phyloP scores from a whole-genome alignment of 2,888 invertebrate genomes.

The Eutolmus rufibarbis region DNA sequence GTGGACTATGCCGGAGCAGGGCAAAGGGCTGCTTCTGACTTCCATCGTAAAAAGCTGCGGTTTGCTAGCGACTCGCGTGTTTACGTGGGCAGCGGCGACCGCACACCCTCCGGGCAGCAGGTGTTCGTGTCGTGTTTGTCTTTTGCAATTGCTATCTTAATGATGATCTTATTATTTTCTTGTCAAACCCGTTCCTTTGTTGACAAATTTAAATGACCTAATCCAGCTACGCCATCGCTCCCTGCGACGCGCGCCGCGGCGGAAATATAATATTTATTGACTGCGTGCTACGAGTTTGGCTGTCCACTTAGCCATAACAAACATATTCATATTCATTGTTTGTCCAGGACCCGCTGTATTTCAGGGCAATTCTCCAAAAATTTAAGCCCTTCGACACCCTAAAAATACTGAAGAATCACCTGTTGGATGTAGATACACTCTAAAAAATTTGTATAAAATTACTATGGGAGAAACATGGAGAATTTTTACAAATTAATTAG shows the following conservation, averaged over 20 bases:
- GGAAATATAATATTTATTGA: slow-evolving; percentile 15
- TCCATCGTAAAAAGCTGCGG: not conserved
- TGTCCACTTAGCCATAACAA: not conserved
- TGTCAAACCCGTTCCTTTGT: slow-evolving; percentile 11
- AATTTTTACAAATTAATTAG: too few relatives aligned
- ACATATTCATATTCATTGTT: not conserved
- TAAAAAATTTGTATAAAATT: too few relatives aligned
- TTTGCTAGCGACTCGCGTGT: not conserved
- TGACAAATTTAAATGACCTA: slow-evolving; percentile 27
- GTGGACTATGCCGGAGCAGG: not conserved
- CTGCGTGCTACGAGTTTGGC: not conserved
- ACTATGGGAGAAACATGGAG: too few relatives aligned
- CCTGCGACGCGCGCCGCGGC: not conserved
- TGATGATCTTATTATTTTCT: slow-evolving; percentile 36
- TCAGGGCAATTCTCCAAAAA: too few relatives aligned
- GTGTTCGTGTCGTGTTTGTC: not conserved
- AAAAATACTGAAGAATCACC: too few relatives aligned
- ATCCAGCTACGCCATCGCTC: not conserved
- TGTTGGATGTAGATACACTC: too few relatives aligned
- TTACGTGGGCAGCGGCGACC: not conserved
- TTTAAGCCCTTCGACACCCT: too few relatives aligned
- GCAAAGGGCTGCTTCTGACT: not conserved
- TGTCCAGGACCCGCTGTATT: too few relatives aligned
- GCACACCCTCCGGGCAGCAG: not conserved
- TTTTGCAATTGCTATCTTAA: slow-evolving; percentile 24